Evolutionary conservation across 2,797 vertebrate species (phyloP).

Genomic region (Xiphophorus birchmanni): DNA sequence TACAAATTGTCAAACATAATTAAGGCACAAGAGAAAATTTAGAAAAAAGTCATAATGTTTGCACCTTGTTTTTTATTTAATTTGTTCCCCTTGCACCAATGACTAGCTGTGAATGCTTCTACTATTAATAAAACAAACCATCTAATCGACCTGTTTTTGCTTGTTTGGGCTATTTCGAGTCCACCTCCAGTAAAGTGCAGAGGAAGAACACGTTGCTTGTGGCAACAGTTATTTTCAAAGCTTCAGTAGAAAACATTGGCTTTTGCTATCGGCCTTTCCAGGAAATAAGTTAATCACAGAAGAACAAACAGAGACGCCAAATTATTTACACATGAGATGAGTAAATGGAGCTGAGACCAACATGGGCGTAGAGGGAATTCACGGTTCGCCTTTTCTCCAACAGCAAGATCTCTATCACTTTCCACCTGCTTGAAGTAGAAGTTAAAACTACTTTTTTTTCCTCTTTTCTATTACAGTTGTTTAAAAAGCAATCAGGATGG

Average conservation of each 20-base stretch:
- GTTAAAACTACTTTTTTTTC: background rate
- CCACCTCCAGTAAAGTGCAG: background rate
- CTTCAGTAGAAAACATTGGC: background rate
- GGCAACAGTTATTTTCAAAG: too few relatives aligned
- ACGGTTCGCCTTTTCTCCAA: background rate
- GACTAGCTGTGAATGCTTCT: background rate
- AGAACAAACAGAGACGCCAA: background rate
- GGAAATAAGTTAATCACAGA: background rate
- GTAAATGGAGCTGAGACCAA: slow-evolving; percentile 6
- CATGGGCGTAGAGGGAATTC: background rate
- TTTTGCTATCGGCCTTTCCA: background rate
- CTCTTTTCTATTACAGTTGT: background rate
- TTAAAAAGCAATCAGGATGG: background rate
- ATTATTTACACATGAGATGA: slow-evolving; percentile 4
- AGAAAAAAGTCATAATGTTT: background rate
- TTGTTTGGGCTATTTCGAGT: background rate
- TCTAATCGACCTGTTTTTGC: background rate
- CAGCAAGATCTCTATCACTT: background rate
- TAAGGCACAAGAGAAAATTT: background rate
- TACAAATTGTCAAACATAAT: background rate
- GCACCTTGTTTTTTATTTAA: background rate
- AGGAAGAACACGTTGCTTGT: background rate
- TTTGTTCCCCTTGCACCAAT: background rate
- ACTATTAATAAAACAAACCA: background rate
- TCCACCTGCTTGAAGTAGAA: background rate